phyloP scores from a whole-genome alignment of 1,140 invertebrate species.

The Anadara kagoshimensis region DNA sequence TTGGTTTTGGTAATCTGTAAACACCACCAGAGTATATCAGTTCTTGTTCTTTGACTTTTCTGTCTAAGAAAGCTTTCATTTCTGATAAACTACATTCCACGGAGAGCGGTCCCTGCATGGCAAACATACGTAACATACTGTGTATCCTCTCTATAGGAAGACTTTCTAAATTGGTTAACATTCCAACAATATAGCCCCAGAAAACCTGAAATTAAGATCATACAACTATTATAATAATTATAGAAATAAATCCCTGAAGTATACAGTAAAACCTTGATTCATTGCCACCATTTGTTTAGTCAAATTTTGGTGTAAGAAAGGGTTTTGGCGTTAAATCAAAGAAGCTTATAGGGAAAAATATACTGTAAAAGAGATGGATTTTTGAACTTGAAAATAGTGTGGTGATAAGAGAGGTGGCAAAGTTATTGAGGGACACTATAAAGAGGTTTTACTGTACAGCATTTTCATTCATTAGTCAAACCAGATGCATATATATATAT shows the following conservation, averaged over 20 bases:
- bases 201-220: constrained; percentile 60
- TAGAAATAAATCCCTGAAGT: background rate
- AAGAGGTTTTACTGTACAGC: background rate
- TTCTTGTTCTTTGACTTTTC: constrained; percentile 93
- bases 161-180: constrained; percentile 96
- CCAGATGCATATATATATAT: background rate
- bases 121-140: constrained; percentile 97
- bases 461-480: background rate
- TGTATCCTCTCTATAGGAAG: constrained; percentile 95
- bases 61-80: constrained; percentile 90
- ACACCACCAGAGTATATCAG: constrained; percentile 88
- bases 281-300: no score
- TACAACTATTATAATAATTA: no score
- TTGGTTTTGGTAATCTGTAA: constrained; percentile 84
- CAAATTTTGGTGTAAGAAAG: no score
- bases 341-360: no score
- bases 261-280: no score
- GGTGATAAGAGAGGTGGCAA: no score
- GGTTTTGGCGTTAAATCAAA: no score
- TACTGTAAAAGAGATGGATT: no score
- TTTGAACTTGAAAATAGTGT: no score
- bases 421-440: no score
- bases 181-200: constrained; percentile 97
- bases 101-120: constrained; percentile 83
- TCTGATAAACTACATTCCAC: constrained; percentile 92